Evolutionary conservation across 2,797 vertebrate genomes (phyloP), one percentile per base, ranked within the genome.

Genomic region (Bovichtus diacanthus): DNA sequence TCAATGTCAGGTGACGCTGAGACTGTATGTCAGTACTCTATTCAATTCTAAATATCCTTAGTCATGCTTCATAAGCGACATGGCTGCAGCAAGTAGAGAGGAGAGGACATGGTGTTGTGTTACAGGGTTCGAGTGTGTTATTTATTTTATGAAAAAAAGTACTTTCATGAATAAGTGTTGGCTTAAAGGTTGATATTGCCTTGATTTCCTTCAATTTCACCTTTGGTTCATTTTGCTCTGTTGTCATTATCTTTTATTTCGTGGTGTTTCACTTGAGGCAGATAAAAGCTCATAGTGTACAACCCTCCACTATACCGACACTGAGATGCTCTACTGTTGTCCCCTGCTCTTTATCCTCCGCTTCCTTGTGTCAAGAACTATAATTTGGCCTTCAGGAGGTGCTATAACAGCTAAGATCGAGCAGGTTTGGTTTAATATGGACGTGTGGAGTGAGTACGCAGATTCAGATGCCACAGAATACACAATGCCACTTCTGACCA

Each of bases 331-430:
- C 21, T 62, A 1, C 23, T 16, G 1, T 46, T 18, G 3, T 27
- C 15, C 29, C 13, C 34, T 54, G 23, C 27, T 51, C 23, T 18
- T 49, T 1, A 38, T 16, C 41, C 34, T 10, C 0, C 23, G 25
- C n/a, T 47, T 5, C 47, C 41, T 31, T 19, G 41, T 34, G 31
- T n/a, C 1, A 25, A 38, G 12, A 49, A 41, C 19, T 18, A 11
- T 16, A 3, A 41, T 43, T 43, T 49, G 36, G 25, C 74, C 74
- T 76, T 38, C 21, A 60, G 79, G 60, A 59, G 73, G 70, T 3
- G 76, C 70, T 78, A 38, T 19, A 64, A 41, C 46, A 60, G 25
- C 2, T 44, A 46, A 19, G 16, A 19, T 0, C 31, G 5, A 47
- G 10, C 15, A 39, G 11, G 25, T 5, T 74, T n/a, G 7, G 6